A percentile compares a stretch with the other conserved stretches of the same genome.
Conservation (phyloP, 2,888 invertebrate species). For the Rhagophthalmus giganteus region DNA sequence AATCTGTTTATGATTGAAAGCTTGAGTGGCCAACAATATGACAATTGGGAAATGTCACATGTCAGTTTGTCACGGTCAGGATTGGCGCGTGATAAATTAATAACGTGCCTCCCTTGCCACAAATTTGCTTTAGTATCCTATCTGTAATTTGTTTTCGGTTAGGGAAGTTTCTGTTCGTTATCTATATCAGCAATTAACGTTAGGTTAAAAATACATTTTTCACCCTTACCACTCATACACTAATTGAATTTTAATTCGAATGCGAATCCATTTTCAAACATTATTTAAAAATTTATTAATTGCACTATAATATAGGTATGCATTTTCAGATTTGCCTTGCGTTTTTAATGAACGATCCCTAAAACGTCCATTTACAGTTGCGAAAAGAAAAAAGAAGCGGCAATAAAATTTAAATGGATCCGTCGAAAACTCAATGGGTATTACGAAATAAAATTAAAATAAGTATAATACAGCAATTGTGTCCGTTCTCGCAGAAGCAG, state of each 20-base stretch:
- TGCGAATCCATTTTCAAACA: no score
- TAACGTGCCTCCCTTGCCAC: slow-evolving; percentile 21
- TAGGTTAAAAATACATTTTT: no score
- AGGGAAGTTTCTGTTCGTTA: no score
- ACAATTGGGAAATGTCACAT: slow-evolving; percentile 46
- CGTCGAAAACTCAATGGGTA: slow-evolving; percentile 2
- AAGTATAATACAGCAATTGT: slow-evolving; percentile 16
- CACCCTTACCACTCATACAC: no score
- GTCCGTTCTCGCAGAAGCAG: slow-evolving; percentile 38
- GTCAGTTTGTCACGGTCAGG: slow-evolving; percentile 47
- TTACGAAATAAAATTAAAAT: slow-evolving; percentile 22
- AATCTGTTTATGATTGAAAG: slow-evolving; percentile 42
- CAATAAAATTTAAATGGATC: slow-evolving; percentile 1
- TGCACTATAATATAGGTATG: no score
- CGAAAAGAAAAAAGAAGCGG: slow-evolving; percentile 1
- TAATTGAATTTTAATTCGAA: no score
- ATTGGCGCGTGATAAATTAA: slow-evolving; percentile 46
- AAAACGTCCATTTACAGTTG: not conserved
- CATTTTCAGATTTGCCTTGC: no score
- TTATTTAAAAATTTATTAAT: no score
- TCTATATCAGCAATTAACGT: no score
- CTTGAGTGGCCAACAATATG: slow-evolving; percentile 42
- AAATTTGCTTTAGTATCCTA: slow-evolving; percentile 15
- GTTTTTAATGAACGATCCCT: no score
- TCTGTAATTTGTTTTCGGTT: slow-evolving; percentile 12